Evolutionary conservation across 2,797 vertebrate species (phyloP).

Genomic region (Simalia tracyae): DNA sequence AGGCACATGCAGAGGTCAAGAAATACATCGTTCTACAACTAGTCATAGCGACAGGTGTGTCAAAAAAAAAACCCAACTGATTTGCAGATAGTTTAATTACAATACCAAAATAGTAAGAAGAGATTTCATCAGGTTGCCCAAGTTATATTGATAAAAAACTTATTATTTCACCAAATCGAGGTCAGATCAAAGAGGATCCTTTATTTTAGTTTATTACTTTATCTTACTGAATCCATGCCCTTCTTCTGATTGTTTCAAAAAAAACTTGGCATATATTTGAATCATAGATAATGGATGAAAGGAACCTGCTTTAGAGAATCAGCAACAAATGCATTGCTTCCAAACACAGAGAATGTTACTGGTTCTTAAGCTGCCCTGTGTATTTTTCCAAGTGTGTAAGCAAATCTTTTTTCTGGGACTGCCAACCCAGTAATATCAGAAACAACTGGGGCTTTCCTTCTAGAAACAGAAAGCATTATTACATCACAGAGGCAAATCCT

Average conservation of each 20-base stretch:
- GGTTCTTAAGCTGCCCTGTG: background rate
- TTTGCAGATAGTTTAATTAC: background rate
- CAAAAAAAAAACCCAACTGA: background rate
- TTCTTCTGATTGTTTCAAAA: background rate
- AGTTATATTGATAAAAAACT: background rate
- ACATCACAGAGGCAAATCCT: constrained; percentile 11
- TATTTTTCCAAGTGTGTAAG: constrained; percentile 33
- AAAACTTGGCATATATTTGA: background rate
- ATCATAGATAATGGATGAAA: background rate
- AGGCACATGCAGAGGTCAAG: background rate
- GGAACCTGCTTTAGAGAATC: background rate
- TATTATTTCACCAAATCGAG: background rate
- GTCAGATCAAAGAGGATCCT: background rate
- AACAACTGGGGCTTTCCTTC: constrained; percentile 34
- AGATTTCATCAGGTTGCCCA: background rate
- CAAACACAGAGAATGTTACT: background rate
- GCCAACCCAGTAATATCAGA: background rate
- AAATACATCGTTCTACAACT: background rate
- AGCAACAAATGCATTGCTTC: background rate
- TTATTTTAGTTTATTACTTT: background rate
- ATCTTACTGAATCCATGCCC: background rate
- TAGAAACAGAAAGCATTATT: constrained; percentile 13
- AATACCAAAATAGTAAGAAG: background rate
- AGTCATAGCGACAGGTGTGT: background rate
- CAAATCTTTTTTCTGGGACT: constrained; percentile 3